These are phyloP conservation scores for Bombycilla garrulus DNA, from an alignment of 2,113 vertebrate genomes.

Conservation along the genomic window DNA sequence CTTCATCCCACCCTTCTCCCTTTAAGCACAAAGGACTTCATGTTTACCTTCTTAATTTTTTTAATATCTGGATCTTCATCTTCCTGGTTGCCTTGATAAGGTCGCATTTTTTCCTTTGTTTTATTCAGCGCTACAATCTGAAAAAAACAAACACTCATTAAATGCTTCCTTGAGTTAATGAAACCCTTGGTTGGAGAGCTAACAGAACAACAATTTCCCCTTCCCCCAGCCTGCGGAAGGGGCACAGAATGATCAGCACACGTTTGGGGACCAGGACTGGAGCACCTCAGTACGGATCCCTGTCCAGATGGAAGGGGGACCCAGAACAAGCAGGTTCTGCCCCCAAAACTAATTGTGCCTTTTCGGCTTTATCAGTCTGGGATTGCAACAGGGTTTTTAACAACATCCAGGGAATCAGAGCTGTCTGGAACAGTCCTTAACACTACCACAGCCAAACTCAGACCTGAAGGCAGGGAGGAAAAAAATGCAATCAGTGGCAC, in stretches of 20 bases:
- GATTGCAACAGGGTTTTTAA: background rate
- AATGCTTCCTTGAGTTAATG: background rate
- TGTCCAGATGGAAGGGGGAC: background rate
- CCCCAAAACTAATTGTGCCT: background rate
- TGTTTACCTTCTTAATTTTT: constrained; percentile 96
- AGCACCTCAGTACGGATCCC: background rate
- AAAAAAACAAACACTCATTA: constrained; percentile 39
- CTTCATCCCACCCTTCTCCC: background rate
- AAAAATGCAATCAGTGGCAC: background rate
- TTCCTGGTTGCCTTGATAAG: constrained; percentile 89
- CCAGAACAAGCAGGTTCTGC: background rate
- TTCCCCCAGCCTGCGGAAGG: background rate
- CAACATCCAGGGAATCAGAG: background rate
- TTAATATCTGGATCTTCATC: constrained; percentile 98
- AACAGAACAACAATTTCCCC: background rate
- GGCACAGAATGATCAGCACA: background rate
- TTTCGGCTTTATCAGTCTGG: background rate
- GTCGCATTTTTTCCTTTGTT: constrained; percentile 97
- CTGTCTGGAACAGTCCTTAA: background rate
- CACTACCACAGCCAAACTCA: background rate
- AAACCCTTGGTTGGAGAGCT: background rate
- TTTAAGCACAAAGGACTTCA: background rate
- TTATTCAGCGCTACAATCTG: constrained; percentile 97
- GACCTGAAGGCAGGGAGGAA: background rate
- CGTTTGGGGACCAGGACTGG: background rate